phyloP scores from a whole-genome alignment of 1,140 invertebrate genomes.

The Cylas formicarius region DNA sequence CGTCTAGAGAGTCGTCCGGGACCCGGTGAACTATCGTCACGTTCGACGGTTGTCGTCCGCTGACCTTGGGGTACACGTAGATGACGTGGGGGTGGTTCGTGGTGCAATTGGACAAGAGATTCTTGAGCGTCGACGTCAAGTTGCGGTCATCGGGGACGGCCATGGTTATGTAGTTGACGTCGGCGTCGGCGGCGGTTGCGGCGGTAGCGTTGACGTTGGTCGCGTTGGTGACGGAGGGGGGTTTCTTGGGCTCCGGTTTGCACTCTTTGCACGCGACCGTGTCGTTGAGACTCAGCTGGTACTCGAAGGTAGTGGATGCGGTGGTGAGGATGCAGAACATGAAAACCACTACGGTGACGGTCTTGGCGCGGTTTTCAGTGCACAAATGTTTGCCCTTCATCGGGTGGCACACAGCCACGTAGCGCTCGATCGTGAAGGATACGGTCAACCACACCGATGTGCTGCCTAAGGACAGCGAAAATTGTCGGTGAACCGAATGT shows the following conservation, averaged over 20 bases:
- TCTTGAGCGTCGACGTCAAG: slow-evolving; percentile 13
- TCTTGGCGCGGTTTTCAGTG: slow-evolving; percentile 53
- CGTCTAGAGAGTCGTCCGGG: neutral
- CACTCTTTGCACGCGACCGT: slow-evolving; percentile 18
- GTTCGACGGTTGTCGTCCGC: neutral
- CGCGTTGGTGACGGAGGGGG: neutral
- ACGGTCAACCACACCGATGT: slow-evolving; percentile 72
- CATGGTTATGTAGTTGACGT: slow-evolving; percentile 9
- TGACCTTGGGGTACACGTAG: slow-evolving; percentile 14
- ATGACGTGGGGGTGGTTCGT: slow-evolving; percentile 23
- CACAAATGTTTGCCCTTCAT: slow-evolving; percentile 65
- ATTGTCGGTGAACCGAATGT: neutral
- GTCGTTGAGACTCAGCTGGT: slow-evolving; percentile 37
- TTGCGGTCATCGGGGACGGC: slow-evolving; percentile 12
- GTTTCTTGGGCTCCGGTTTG: neutral
- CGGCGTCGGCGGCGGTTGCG: neutral
- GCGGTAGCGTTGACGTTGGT: neutral
- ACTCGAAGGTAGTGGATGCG: slow-evolving; percentile 60
- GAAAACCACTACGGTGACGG: slow-evolving; percentile 54
- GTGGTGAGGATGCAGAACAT: slow-evolving; percentile 58
- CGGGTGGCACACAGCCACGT: slow-evolving; percentile 70
- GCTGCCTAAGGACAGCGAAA: slow-evolving; percentile 52
- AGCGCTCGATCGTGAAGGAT: slow-evolving; percentile 70
- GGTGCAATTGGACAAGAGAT: slow-evolving; percentile 19
- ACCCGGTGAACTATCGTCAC: slow-evolving; percentile 1